Conservation (phyloP, 2,113 vertebrate species). For the Aythya baeri region DNA sequence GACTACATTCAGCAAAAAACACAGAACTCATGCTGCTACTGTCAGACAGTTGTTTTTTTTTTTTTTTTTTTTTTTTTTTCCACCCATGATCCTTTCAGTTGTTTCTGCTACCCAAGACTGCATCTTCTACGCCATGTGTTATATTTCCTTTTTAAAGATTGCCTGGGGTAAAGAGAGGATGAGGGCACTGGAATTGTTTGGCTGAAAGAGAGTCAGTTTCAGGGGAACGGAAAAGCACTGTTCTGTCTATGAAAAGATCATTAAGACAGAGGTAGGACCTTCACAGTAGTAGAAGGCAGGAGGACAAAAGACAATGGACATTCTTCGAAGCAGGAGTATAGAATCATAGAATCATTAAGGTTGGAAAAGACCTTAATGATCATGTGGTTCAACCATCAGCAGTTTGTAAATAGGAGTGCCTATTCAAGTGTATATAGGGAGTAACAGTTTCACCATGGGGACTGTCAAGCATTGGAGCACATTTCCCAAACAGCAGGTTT, state of each 20-base stretch:
- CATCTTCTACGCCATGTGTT: not conserved
- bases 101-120: not conserved
- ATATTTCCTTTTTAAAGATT: not conserved
- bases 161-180: not conserved
- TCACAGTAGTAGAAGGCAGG: not conserved
- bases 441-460: not conserved
- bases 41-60: not conserved
- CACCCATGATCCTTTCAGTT: not conserved
- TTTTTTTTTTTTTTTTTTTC: not conserved
- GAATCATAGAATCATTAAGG: no score
- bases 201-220: not conserved
- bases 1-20: not conserved
- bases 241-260: not conserved
- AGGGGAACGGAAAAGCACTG: not conserved
- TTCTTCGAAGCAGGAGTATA: not conserved
- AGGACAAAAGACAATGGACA: not conserved
- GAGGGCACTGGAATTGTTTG: not conserved
- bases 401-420: not conserved
- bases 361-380: no score
- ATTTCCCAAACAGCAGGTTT: not conserved
- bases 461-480: not conserved
- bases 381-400: no score
- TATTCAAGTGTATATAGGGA: not conserved
- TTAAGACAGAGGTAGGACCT: not conserved
- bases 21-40: not conserved